A percentile compares a stretch with the other conserved stretches of the same genome.
Evolutionary conservation across 2,888 invertebrate species (phyloP).

Genomic region (Harmothoe impar): DNA sequence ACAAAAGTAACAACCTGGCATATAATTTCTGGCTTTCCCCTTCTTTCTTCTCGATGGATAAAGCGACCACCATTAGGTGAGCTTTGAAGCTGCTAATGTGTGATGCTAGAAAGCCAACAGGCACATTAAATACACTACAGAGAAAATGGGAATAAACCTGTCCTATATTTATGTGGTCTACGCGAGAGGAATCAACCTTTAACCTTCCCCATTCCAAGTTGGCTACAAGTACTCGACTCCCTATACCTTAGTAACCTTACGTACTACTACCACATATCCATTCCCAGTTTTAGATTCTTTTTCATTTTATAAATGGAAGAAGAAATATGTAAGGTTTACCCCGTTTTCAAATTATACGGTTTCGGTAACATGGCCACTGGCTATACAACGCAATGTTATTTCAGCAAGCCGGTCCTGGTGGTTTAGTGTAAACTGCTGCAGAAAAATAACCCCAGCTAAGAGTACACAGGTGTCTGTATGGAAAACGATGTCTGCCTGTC

Average conservation of each 20-base stretch:
- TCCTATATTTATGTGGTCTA: not conserved
- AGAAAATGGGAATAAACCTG: not conserved
- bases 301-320: not conserved
- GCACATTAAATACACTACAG: not conserved
- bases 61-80: not conserved
- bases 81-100: not conserved
- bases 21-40: not conserved
- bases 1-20: constrained; percentile 24
- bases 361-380: constrained; percentile 1
- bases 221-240: too few species aligned
- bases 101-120: not conserved
- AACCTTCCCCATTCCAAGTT: too few species aligned
- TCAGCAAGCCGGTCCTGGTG: not conserved
- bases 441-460: not conserved
- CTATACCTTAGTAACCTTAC: too few species aligned
- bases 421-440: not conserved
- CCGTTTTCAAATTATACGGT: not conserved
- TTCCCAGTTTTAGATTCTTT: not conserved
- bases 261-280: too few species aligned
- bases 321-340: not conserved
- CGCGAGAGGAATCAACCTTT: not conserved
- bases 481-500: not conserved
- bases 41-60: not conserved
- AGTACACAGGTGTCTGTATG: constrained; percentile 7
- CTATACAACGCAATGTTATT: not conserved